Evolutionary conservation across 2,113 vertebrate genomes (phyloP).

Genomic region (Naja naja): DNA sequence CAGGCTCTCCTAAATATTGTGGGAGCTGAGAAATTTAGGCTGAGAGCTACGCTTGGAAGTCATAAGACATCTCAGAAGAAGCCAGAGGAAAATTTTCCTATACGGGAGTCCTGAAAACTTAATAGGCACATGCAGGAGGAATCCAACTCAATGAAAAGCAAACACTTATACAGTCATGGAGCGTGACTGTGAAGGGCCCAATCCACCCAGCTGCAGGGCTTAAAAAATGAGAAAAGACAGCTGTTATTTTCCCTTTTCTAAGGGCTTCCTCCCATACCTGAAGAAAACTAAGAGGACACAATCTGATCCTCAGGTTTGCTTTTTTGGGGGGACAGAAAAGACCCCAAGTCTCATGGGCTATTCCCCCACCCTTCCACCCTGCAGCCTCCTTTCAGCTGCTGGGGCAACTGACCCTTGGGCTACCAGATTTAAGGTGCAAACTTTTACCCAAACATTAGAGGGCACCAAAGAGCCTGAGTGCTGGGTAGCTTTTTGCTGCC

Average conservation of each 20-base stretch:
- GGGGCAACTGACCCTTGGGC: accelerated
- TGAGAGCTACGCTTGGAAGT: not conserved
- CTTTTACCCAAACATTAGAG: not conserved
- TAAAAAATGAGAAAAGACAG: not conserved
- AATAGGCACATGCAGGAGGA: not conserved
- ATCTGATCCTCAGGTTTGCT: not conserved
- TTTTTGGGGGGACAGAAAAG: not conserved
- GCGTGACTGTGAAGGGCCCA: not conserved
- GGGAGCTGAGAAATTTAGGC: not conserved
- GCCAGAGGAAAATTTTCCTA: not conserved
- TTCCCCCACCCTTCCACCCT: not conserved
- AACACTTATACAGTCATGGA: not conserved
- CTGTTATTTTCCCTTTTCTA: not conserved
- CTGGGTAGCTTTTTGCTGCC: not conserved
- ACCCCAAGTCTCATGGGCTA: not conserved
- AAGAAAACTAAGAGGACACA: not conserved
- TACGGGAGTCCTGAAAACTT: not conserved
- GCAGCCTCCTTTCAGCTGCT: not conserved
- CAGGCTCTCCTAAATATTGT: not conserved
- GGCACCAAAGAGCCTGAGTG: not conserved
- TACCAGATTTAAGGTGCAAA: not conserved
- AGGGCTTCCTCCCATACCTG: not conserved
- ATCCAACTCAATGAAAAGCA: not conserved
- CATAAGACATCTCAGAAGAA: not conserved
- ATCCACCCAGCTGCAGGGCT: not conserved